Base-by-base conservation (phyloP, 2,888 invertebrate species). In the Amphipyra berbera region DNA sequence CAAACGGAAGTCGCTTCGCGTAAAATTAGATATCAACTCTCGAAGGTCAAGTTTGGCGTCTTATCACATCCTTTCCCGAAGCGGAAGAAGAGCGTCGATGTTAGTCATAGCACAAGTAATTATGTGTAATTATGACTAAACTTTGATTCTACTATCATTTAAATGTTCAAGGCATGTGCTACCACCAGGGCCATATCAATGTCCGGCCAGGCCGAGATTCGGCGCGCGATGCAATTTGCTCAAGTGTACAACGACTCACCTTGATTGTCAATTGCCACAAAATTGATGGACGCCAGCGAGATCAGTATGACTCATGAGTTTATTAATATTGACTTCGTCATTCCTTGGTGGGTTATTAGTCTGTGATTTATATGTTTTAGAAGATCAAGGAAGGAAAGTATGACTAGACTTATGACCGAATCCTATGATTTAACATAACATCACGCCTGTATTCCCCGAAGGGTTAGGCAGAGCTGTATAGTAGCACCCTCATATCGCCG, bases 241-340 rank as follows among this genome's bases (percentile, higher is more conserved):
- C 65, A 27, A 14, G n/a, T n/a, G 50, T 47, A 14, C 49, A 14
- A 15, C 13, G 6, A 37, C 27, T 79, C 44, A 61, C 68, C 82
- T 81, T 81, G 76, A 71, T 80, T 63, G 67, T 66, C 78, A 81
- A 80, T 81, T 81, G 73, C 52, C 61, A 53, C 33, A 48, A 56
- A 81, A 72, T 69, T 78, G 68, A 68, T 65, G 53, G 62, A 57
- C 62, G 61, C 15, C 38, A 9, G 8, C 33, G 58, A 47, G 60
- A 53, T 33, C 33, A 9, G 1, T 7, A 6, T 78, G 76, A 76
- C 46, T 50, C 79, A 76, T 27, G 12, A n/a, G 15, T 61, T 46
- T 61, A 72, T 76, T 62, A 40, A 61, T 68, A 68, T 40, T 58
- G 30, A 52, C 14, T 52, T 33, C n/a, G 21, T 35, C 54, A 21